Conservation (phyloP, 2,797 vertebrate genomes). For the Macropus fuliginosus region DNA sequence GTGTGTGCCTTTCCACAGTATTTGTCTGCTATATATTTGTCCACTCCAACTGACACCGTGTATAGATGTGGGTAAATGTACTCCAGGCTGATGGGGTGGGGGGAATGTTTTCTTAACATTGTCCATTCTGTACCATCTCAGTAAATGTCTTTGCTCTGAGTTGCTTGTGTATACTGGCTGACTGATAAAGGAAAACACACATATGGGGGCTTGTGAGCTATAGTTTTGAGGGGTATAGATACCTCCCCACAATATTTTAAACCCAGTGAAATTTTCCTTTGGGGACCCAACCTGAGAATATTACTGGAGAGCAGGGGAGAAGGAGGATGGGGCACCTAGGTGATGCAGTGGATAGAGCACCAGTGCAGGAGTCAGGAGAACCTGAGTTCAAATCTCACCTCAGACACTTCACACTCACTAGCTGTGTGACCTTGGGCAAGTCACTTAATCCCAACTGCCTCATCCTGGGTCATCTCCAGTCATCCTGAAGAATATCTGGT, state of each 20-base stretch:
- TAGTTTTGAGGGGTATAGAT: not conserved
- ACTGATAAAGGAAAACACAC: not conserved
- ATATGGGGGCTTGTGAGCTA: not conserved
- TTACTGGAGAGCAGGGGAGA: not conserved
- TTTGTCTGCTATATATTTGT: not conserved
- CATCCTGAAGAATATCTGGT: too few species aligned
- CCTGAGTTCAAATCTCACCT: too few species aligned
- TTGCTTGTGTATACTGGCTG: not conserved
- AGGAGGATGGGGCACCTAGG: too few species aligned
- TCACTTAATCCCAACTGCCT: too few species aligned
- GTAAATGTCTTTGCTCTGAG: not conserved
- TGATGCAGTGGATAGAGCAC: too few species aligned
- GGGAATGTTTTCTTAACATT: not conserved
- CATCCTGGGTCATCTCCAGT: too few species aligned
- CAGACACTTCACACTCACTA: too few species aligned
- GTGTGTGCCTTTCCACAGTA: not conserved
- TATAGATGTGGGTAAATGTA: not conserved
- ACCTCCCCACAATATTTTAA: not conserved
- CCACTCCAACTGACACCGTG: not conserved
- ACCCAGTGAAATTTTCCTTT: not conserved
- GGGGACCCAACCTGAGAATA: not conserved
- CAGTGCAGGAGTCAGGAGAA: too few species aligned
- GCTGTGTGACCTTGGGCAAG: too few species aligned
- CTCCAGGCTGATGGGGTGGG: not conserved
- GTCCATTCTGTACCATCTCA: not conserved